Evolutionary conservation across 1,140 invertebrate species (phyloP).

Genomic region (Acromyrmex charruanus): DNA sequence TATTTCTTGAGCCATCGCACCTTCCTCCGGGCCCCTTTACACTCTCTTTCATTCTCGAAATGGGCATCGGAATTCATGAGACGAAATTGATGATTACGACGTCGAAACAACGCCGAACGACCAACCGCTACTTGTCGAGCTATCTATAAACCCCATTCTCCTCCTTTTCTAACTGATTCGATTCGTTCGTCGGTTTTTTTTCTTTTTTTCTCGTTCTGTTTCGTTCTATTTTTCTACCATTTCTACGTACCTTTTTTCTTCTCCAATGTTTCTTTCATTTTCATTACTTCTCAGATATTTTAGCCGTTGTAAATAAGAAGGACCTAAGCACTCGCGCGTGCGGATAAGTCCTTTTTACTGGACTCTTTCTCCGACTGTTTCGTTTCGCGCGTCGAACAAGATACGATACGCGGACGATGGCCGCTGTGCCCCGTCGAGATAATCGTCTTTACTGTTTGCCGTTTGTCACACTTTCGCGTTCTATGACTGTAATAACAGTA

Average conservation of each 20-base stretch:
- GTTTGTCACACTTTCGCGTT: slow-evolving; percentile 63
- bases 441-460: slow-evolving; percentile 63
- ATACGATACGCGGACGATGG: slow-evolving; percentile 60
- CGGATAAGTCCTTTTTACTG: background rate
- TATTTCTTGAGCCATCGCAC: slow-evolving; percentile 33
- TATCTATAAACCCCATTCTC: slow-evolving; percentile 6
- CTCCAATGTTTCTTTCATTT: background rate
- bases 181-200: background rate
- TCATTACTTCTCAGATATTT: slow-evolving; percentile 1
- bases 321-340: slow-evolving; percentile 19
- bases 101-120: slow-evolving; percentile 37
- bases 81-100: slow-evolving; percentile 69
- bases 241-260: background rate
- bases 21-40: background rate
- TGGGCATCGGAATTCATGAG: slow-evolving; percentile 69
- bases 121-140: slow-evolving; percentile 23
- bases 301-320: slow-evolving; percentile 23
- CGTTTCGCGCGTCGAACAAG: slow-evolving; percentile 24
- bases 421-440: slow-evolving; percentile 59
- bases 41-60: slow-evolving; percentile 32
- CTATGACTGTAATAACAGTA: background rate
- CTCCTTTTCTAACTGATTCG: background rate
- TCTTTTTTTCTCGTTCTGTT: background rate
- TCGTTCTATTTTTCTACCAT: background rate
- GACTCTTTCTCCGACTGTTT: slow-evolving; percentile 5